Conservation (phyloP, 2,113 vertebrate species). For the Engystomops pustulosus region DNA sequence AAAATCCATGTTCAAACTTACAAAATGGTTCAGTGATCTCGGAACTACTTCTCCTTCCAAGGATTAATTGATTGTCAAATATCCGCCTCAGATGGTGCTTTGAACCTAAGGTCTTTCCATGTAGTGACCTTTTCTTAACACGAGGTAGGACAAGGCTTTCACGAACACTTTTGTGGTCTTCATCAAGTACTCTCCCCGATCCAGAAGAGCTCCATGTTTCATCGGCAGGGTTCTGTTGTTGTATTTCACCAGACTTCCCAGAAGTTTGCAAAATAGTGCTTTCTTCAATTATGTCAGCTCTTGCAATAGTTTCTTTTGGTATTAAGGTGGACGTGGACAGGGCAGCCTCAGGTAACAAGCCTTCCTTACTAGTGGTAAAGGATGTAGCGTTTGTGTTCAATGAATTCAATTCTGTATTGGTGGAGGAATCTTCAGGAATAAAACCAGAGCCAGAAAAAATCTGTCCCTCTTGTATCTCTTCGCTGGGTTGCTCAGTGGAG, state of each 20-base stretch:
- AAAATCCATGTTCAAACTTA: conserved; percentile 52
- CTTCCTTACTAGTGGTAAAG: neutral
- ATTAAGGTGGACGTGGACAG: neutral
- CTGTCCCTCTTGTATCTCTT: no score
- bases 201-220: neutral
- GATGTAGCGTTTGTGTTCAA: neutral
- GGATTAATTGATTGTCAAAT: neutral
- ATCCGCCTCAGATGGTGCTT: neutral
- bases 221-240: neutral
- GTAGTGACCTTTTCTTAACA: conserved; percentile 26
- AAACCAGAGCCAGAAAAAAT: no score
- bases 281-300: neutral
- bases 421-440: no score
- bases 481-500: no score
- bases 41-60: neutral
- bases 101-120: no score
- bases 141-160: neutral
- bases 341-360: neutral
- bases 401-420: neutral
- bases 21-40: neutral
- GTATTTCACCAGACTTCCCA: neutral
- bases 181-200: neutral
- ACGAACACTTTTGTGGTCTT: neutral
- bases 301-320: neutral
- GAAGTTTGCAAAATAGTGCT: neutral